These are phyloP conservation scores for Anoplius nigerrimus DNA, from an alignment of 2,888 invertebrate species.

Conservation along the genomic window DNA sequence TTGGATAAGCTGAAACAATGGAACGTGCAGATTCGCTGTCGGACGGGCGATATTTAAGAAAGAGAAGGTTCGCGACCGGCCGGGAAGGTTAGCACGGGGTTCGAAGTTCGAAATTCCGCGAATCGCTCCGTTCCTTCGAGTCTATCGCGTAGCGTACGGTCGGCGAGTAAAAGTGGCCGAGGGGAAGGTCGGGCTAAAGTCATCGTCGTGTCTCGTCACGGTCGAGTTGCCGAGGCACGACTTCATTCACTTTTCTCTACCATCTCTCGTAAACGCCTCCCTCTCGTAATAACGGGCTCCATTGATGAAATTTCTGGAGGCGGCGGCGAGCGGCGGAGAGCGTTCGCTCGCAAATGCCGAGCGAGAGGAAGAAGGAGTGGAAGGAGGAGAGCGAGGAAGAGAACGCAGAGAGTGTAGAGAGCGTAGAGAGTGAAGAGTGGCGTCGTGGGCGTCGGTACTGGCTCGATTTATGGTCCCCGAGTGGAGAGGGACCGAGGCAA, in stretches of 20 bases:
- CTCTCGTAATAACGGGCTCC: slow-evolving; percentile 45
- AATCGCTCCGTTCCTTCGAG: background rate
- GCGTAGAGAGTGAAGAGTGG: background rate
- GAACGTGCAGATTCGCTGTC: no score
- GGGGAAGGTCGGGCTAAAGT: slow-evolving; percentile 21
- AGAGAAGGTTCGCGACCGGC: no score
- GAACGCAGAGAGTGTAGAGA: background rate
- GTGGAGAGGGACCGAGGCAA: no score
- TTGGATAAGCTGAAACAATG: no score
- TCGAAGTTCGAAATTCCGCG: background rate
- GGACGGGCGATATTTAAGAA: no score
- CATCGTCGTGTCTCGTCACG: slow-evolving; percentile 27
- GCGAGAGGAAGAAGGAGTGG: background rate
- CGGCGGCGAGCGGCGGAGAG: background rate
- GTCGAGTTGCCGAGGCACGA: slow-evolving; percentile 33
- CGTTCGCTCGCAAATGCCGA: background rate
- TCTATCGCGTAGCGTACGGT: slow-evolving; percentile 3
- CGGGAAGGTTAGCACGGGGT: no score
- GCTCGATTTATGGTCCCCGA: no score
- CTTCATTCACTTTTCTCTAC: slow-evolving; percentile 45
- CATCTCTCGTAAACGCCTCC: slow-evolving; percentile 23
- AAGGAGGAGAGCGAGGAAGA: background rate
- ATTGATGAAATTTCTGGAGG: slow-evolving; percentile 51
- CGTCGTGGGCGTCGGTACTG: no score
- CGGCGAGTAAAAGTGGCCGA: background rate